Conservation (phyloP, 2,888 invertebrate species). For the Lycaena phlaeas region DNA sequence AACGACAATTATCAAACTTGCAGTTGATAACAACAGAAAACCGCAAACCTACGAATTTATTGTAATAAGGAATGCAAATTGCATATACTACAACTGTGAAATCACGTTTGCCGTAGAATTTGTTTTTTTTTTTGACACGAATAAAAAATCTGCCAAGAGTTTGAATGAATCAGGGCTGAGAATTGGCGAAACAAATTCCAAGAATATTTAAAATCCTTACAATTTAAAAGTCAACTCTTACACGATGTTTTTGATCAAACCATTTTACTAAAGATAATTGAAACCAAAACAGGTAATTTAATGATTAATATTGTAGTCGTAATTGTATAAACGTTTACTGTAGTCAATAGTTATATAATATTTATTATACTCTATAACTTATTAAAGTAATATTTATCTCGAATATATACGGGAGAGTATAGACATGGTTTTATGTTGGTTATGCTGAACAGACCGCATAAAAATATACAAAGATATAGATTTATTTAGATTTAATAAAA, state of each 20-base stretch:
- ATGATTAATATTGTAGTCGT: neutral
- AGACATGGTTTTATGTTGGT: neutral
- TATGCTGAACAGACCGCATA: too few relatives aligned
- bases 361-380: neutral
- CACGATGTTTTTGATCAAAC: neutral
- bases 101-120: too few relatives aligned
- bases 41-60: conserved; percentile 26
- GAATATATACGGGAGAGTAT: neutral
- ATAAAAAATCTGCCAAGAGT: too few relatives aligned
- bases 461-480: too few relatives aligned
- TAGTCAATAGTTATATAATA: neutral
- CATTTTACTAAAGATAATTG: neutral
- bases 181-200: too few relatives aligned
- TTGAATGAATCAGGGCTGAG: too few relatives aligned
- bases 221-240: too few relatives aligned
- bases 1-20: neutral
- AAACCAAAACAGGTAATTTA: neutral
- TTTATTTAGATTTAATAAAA: too few relatives aligned
- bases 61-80: conserved; percentile 19
- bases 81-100: too few relatives aligned
- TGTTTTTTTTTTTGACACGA: too few relatives aligned
- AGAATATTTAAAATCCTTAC: too few relatives aligned
- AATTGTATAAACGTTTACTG: neutral
- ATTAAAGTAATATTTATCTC: conserved; percentile 2
- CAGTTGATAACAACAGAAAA: conserved; percentile 4